Evolutionary conservation across 2,888 invertebrate species (phyloP).

Genomic region (Troides helena): DNA sequence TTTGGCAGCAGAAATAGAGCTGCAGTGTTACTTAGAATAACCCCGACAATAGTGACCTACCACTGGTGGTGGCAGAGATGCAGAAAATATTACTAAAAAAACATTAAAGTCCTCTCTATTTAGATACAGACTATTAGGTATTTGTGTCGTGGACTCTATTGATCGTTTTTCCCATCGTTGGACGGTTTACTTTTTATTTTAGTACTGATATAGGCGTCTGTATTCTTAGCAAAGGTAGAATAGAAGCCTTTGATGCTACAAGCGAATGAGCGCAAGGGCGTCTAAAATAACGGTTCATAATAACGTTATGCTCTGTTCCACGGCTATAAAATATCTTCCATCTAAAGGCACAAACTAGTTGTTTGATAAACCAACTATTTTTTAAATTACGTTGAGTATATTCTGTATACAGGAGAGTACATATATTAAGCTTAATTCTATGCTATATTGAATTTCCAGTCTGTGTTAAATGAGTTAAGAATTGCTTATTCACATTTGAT

Average conservation of each 20-base stretch:
- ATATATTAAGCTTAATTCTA: background rate
- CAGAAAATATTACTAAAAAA: too few relatives aligned
- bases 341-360: conserved; percentile 17
- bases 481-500: too few relatives aligned
- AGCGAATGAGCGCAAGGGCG: conserved; percentile 47
- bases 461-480: too few relatives aligned
- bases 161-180: too few relatives aligned
- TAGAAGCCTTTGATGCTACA: conserved; percentile 37
- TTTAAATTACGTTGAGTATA: background rate
- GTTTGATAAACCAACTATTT: conserved; percentile 10
- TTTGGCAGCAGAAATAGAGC: too few relatives aligned
- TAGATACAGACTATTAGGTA: too few relatives aligned
- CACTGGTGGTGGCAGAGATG: too few relatives aligned
- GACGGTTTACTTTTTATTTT: background rate
- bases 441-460: too few relatives aligned
- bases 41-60: too few relatives aligned
- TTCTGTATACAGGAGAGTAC: background rate
- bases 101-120: too few relatives aligned
- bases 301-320: conserved; percentile 24
- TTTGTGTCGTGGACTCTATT: too few relatives aligned
- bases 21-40: too few relatives aligned
- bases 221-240: conserved; percentile 20
- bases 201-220: background rate
- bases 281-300: conserved; percentile 35
- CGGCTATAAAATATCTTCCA: conserved; percentile 23